Evolutionary conservation across 2,797 vertebrate genomes (phyloP).

Genomic region (Bryconaethiops microstoma): DNA sequence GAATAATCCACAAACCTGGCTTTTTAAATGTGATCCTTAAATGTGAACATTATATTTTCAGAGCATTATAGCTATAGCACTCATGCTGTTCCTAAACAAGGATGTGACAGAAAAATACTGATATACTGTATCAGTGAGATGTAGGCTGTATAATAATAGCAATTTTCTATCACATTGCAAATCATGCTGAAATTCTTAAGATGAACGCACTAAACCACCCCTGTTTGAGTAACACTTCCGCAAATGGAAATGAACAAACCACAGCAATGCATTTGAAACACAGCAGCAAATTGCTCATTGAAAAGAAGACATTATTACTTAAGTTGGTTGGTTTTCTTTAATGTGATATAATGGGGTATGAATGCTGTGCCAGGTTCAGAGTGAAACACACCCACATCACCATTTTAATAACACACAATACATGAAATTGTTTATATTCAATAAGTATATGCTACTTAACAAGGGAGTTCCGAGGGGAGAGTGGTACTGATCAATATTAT

Average conservation of each 20-base stretch:
- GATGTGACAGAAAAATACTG: not conserved
- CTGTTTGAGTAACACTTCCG: conserved; percentile 2
- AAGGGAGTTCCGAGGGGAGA: conserved; percentile 67
- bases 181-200: too few species aligned
- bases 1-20: not conserved
- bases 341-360: conserved; percentile 49
- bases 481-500: conserved; percentile 75
- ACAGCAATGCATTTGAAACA: conserved; percentile 9
- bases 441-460: conserved; percentile 75
- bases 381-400: conserved; percentile 30
- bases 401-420: conserved; percentile 58
- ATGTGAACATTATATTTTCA: not conserved
- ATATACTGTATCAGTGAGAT: not conserved
- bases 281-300: not conserved
- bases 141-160: not conserved
- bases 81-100: not conserved
- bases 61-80: not conserved
- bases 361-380: conserved; percentile 36
- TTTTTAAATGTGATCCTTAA: not conserved
- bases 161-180: not conserved
- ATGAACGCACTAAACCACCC: not conserved
- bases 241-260: conserved; percentile 19
- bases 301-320: conserved; percentile 39
- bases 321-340: conserved; percentile 33
- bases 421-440: conserved; percentile 76